A percentile compares a stretch with the other conserved stretches of the same genome.
Evolutionary conservation across 2,113 vertebrate species (phyloP).

Genomic region (Pionites leucogaster): DNA sequence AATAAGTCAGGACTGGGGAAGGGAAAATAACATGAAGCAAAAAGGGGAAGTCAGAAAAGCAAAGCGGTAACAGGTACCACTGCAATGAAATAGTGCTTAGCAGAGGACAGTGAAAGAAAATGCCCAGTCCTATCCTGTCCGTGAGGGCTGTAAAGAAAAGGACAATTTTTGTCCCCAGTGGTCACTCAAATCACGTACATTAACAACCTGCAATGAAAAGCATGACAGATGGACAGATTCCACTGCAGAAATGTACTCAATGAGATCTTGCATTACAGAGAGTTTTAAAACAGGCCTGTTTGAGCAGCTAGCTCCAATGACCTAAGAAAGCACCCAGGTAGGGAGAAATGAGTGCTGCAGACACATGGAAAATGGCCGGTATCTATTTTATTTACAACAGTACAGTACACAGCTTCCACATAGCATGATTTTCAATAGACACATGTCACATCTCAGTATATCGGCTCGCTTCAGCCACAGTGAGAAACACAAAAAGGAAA

Average conservation of each 20-base stretch:
- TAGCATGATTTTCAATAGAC: background rate
- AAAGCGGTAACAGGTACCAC: background rate
- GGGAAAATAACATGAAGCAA: background rate
- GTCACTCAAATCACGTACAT: background rate
- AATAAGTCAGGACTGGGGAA: background rate
- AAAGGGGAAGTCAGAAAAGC: background rate
- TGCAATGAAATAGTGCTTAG: background rate
- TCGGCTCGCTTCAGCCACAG: background rate
- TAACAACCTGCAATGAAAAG: background rate
- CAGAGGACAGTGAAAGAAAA: background rate
- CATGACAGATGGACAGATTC: background rate
- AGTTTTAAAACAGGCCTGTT: background rate
- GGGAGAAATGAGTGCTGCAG: background rate
- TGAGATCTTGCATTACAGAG: background rate
- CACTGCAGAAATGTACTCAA: background rate
- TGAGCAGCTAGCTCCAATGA: background rate
- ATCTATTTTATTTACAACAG: constrained; percentile 13
- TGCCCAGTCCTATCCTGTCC: background rate
- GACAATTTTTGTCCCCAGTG: background rate
- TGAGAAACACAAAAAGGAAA: background rate
- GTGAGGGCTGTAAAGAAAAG: background rate
- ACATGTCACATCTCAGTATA: background rate
- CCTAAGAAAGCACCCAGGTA: background rate
- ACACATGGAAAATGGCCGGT: background rate
- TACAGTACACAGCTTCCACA: background rate